phyloP scores from a whole-genome alignment of 35 echinoderm and acorn worm genomes.

The Ophiothrix spiculata region DNA sequence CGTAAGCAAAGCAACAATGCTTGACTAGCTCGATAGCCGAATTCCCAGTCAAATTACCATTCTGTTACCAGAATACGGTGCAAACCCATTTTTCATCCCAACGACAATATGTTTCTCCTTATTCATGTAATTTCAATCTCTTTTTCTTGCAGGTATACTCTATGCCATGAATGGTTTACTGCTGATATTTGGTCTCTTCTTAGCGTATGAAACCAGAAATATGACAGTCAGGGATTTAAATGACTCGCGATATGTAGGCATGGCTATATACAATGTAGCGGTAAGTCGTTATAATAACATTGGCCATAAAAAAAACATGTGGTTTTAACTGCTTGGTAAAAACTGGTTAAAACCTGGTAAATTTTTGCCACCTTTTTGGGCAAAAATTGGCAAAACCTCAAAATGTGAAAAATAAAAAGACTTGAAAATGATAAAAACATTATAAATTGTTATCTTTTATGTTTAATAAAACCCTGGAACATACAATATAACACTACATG shows the following conservation, averaged over 20 bases:
- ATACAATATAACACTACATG: no score
- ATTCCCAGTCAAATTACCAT: no score
- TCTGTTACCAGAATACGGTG: neutral
- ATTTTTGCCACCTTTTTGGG: no score
- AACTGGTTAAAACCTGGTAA: no score
- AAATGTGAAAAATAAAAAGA: neutral
- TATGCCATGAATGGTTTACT: constrained; percentile 93
- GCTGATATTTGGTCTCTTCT: constrained; percentile 94
- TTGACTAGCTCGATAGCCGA: no score
- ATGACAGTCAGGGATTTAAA: constrained; percentile 96
- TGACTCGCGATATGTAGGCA: constrained; percentile 89
- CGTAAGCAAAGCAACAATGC: no score
- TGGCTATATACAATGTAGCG: constrained; percentile 98
- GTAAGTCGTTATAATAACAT: constrained; percentile 79
- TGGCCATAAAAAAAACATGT: neutral
- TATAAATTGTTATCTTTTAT: no score
- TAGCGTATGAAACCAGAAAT: constrained; percentile 96
- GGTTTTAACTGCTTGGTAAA: neutral
- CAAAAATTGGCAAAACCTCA: no score
- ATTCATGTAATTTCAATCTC: no score
- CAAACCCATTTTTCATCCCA: neutral
- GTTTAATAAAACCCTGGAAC: no score
- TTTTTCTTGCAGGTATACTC: constrained; percentile 69
- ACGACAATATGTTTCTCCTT: neutral
- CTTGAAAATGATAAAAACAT: no score